Base-by-base conservation (phyloP, 1,140 invertebrate genomes). In the Littorina saxatilis region DNA sequence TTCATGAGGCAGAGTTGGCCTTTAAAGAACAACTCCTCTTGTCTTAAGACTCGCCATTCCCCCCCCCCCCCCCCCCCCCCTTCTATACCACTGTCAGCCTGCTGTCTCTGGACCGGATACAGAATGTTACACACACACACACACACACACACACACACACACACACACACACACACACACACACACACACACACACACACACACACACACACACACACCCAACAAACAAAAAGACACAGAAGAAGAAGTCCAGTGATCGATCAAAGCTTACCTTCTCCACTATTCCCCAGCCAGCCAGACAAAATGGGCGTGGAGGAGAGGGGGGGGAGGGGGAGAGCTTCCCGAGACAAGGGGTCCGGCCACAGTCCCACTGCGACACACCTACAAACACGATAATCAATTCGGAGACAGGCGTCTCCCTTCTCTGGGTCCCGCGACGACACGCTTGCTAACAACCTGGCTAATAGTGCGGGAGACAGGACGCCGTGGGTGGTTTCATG, bases 91-190 rank as follows among this genome's bases (percentile, higher is more conserved):
- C 72, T 37, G 9, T 74, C 72, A 9, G 9, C 37, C 72, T 37
- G n/a, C 39, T 37, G 15, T 37, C 39, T 74, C 39, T 37, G 9
- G 13, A 15, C 15, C 39, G 13, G 15, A 37, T n/a, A 35, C 72
- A 23, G 9, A 43, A 35, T 23, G 23, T 35, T 29, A 43, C 55
- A 52, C 75, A 55, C 32, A 32, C 72, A 47, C 35, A 47, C 72
- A 47, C 72, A n/a, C 72, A 74, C 72, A 47, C 72, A 47, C 72
- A 47, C 72, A 74, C 72, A 74, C 72, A 47, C 72, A 74, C 72
- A 47, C 72, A 74, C 72, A 47, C 39, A 43, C 37, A 37, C 39
- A 47, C 72, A 74, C 72, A 74, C 72, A 74, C 72, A 74, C 72
- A 11, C 35, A 47, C 72, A 74, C 72, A 74, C 72, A 74, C 72